These are phyloP conservation scores for Lasioglossum morio DNA, from an alignment of 2,888 invertebrate species.

Conservation along the genomic window DNA sequence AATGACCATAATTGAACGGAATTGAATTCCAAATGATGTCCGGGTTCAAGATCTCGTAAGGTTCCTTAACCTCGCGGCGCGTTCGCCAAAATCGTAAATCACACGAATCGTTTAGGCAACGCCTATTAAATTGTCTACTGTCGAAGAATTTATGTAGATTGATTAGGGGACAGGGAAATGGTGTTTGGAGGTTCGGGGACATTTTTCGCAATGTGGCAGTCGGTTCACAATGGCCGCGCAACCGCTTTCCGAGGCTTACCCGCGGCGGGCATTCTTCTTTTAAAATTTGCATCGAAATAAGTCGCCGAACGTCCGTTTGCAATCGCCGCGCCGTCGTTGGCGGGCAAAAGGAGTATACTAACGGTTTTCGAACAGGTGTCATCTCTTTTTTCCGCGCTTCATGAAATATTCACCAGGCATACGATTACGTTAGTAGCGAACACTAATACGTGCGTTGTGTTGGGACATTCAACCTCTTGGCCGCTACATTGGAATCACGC, in stretches of 20 bases:
- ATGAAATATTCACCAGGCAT: slow-evolving; percentile 82
- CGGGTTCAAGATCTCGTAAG: neutral
- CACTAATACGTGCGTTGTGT: slow-evolving; percentile 72
- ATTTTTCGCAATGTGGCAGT: slow-evolving; percentile 18
- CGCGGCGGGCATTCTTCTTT: slow-evolving; percentile 62
- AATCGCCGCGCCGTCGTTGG: slow-evolving; percentile 70
- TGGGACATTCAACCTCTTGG: slow-evolving; percentile 63
- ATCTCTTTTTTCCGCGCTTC: slow-evolving; percentile 79
- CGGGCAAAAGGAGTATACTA: slow-evolving; percentile 78
- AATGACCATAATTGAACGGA: neutral
- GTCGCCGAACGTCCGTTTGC: slow-evolving; percentile 69
- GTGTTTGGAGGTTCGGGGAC: neutral
- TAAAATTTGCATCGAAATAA: slow-evolving; percentile 80
- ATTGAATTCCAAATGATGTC: slow-evolving; percentile 12
- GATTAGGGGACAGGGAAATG: slow-evolving; percentile 16
- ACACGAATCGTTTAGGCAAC: neutral
- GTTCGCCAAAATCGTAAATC: slow-evolving; percentile 29
- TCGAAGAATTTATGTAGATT: slow-evolving; percentile 21
- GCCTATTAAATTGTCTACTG: neutral
- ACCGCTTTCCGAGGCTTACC: slow-evolving; percentile 45
- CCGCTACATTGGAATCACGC: slow-evolving; percentile 60
- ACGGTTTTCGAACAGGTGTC: slow-evolving; percentile 80
- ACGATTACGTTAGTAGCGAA: slow-evolving; percentile 75
- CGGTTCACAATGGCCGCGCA: slow-evolving; percentile 6
- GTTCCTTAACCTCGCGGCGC: neutral